Base-by-base conservation (phyloP, 2,113 vertebrate species). In the Bufo gargarizans region DNA sequence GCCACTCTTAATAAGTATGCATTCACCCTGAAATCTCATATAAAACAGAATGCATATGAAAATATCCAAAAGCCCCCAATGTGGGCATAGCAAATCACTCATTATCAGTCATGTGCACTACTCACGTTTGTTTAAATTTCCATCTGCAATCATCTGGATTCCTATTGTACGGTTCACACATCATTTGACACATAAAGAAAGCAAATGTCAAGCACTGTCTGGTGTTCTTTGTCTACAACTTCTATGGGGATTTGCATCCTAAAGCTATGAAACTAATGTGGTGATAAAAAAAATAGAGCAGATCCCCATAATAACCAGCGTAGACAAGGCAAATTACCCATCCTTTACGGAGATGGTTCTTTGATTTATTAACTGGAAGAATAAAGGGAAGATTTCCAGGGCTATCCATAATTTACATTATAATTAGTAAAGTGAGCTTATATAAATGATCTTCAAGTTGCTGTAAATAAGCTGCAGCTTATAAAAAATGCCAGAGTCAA, bases 371-470 rank as follows among this genome's bases (percentile, higher is more conserved):
- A 91, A 83, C 91, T 92, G 89, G 91, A 89, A 86, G 87, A 84
- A 81, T 84, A 90, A 86, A 89, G 90, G 91, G 92, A 81, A 69
- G 49, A 88, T 92, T 94, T 93, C 92, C 93, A 92, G 91, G 93
- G 91, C 91, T 93, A 84, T 91, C 93, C 92, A 94, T 95, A 91
- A 94, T 95, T 94, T 94, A 90, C 86, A 87, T 86, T 77, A 86
- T 86, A 86, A 86, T 94, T 94, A 92, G 89, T 88, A 90, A 92
- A 90, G 92, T 93, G 89, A 91, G 90, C 90, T 91, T 92, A 8
- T 86, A 89, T 85, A 55, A 86, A 88, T 93, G 92, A 95, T 95
- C 95, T 94, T 94, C 94, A 93, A 90, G 87, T 91, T 17, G 74
- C 12, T 59, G 84, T 91, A 19, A 76, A 67, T 89, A 86, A 90